Evolutionary conservation across 2,888 invertebrate species (phyloP), one percentile per base, ranked within the genome.

Genomic region (Lutraria lutraria): DNA sequence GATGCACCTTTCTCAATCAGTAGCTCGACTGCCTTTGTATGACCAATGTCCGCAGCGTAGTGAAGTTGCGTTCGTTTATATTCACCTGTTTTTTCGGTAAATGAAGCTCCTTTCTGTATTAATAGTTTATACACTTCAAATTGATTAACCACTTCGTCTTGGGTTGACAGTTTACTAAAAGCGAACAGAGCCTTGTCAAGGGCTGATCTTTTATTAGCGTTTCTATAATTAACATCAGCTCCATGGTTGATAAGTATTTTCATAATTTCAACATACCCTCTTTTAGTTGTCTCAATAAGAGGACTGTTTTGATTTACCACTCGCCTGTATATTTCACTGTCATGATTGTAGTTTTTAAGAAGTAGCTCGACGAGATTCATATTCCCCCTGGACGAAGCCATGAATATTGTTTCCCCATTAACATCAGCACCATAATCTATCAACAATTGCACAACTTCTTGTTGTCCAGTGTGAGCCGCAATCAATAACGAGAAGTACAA

Each of bases 51-150:
- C 13, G 81, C 83, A 52, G 81, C 84, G 15, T 72, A 79, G 54
- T 89, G 89, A 19, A 89, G 60, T n/a, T 87, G 89, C 19, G 87
- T 85, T 34, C 87, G 34, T 53, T 85, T 89, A 81, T 85, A 89
- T n/a, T 87, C 85, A 0, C 79, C 53, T 56, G 29, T 29, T 29
- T 72, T 81, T 16, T 52, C 21, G n/a, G 85, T 83, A 29, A 89
- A 29, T 4, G 76, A 31, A 4, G 87, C 87, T 6, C 76, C 60
- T 25, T 63, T 43, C 29, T 84, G 53, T 25, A 87, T 56, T 16
- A 83, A 72, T 0, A 72, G 8, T 25, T 52, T 43, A 72, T 68
- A 83, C 4, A 25, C 72, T n/a, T 83, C 83, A 31, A 31, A 25
- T 34, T 82, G 82, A 12, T 82, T 60, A 43, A 43, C 8, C 43